These are phyloP conservation scores for Aethes cnicana DNA, from an alignment of 2,888 invertebrate genomes.

Conservation along the genomic window DNA sequence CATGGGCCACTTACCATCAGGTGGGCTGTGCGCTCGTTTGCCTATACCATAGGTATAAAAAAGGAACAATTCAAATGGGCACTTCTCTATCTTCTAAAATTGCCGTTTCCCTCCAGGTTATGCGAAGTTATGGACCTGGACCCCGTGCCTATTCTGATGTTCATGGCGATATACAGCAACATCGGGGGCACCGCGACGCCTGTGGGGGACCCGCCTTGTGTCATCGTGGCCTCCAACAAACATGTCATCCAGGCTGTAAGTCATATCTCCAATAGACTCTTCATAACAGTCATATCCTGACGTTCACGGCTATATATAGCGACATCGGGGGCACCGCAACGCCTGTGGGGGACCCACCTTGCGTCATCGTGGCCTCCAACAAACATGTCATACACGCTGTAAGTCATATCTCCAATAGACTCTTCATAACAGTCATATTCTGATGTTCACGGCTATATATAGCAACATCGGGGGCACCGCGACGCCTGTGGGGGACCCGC, in stretches of 20 bases:
- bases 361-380: slow-evolving; percentile 95
- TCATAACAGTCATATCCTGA: too few relatives aligned
- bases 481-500: slow-evolving; percentile 95
- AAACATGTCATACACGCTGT: slow-evolving; percentile 85
- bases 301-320: slow-evolving; percentile 92
- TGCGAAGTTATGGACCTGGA: slow-evolving; percentile 91
- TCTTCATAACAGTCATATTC: too few relatives aligned
- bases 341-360: slow-evolving; percentile 95
- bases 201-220: slow-evolving; percentile 93
- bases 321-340: slow-evolving; percentile 95
- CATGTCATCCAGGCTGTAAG: slow-evolving; percentile 84
- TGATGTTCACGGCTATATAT: slow-evolving; percentile 92
- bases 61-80: too few relatives aligned
- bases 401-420: too few relatives aligned
- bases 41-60: too few relatives aligned
- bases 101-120: slow-evolving; percentile 70
- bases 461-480: slow-evolving; percentile 95
- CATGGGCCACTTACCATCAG: too few relatives aligned
- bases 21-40: too few relatives aligned
- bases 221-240: slow-evolving; percentile 88
- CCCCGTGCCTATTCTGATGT: slow-evolving; percentile 89
- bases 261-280: too few relatives aligned
- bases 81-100: neutral
- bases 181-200: slow-evolving; percentile 93
- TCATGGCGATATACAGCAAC: slow-evolving; percentile 90